Base-by-base conservation (phyloP, 2,113 vertebrate species). In the Calcarius ornatus region DNA sequence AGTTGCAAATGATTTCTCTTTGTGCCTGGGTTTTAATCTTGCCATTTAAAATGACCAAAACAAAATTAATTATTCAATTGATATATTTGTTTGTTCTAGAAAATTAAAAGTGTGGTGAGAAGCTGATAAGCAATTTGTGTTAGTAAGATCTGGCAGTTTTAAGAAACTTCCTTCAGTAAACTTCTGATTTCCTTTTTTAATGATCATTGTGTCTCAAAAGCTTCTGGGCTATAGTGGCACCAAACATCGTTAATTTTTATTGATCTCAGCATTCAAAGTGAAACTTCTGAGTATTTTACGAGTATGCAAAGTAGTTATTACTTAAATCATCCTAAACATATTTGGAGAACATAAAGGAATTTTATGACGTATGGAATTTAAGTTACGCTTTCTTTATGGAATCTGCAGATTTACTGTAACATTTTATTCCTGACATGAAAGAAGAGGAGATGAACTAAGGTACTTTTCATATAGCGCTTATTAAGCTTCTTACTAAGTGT, bases 51-150 rank as follows among this genome's bases (percentile, higher is more conserved):
- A 72, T 51, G 27, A 45, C 35, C 63, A 59, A 91, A 90, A 11
- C 0, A 0, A 71, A 94, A 63, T 82, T 61, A 70, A 95, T 91
- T 59, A 57, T 57, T 35, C 16, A 38, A 38, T 53, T 50, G 63
- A 76, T 64, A 12, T 22, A 61, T 91, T 81, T 87, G 27, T 91
- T 94, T 87, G 16, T 68, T 65, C 73, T 54, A 71, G 40, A 80
- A 82, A 95, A 89, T 92, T 48, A 76, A 92, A 94, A 95, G 40
- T 4, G 16, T 91, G 51, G 40, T 87, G 66, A 87, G 70, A 86
- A 73, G 42, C 12, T 83, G 81, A 81, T 72, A 92, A 94, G 38
- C 3, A 63, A 73, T 65, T 90, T 76, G 10, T 0, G 0, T 80
- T 80, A 72, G 12, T 54, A 71, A 87, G 53, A 50, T 82, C 80